Base-by-base conservation (phyloP, 2,888 invertebrate species). In the Rhagium mordax region DNA sequence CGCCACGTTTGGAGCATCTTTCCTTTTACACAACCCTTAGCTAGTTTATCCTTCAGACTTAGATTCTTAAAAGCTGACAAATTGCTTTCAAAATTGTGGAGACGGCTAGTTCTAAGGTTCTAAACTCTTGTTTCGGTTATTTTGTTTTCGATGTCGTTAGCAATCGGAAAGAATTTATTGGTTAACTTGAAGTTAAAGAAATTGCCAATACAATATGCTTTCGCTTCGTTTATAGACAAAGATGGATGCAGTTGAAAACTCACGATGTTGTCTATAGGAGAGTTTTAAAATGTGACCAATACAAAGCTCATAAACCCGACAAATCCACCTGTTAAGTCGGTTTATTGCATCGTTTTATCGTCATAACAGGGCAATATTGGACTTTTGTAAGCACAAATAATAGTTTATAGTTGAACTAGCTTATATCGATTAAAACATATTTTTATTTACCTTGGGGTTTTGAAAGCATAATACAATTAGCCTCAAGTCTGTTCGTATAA, bases 51-150 rank as follows among this genome's bases (percentile, higher is more conserved):
- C 60, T 10, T 18, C 53, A 48, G 76, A 72, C 71, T 76, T 76
- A 78, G 68, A 65, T 72, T 71, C 72, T 74, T 74, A 76, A 72
- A 76, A 75, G 62, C 71, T 78, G 78, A 78, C 78, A 78, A 78
- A 78, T 78, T 78, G 75, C 76, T 74, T 62, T 68, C 47, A 61
- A 66, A 76, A 74, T 71, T 71, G 71, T 66, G 68, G 70, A 66
- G 73, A 73, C 74, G 29, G 55, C 64, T 67, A 75, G 70, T 75
- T 75, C 66, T 72, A 71, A 55, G 70, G 64, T 60, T 64, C 20
- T 57, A 62, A 49, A 64, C 29, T 72, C 68, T 64, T 64, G 55
- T 55, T 72, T 64, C 10, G 33, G 62, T 51, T 72, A 57, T 67
- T 66, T 67, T 67, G 47, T 57, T 41, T 55, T 67, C 57, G 47